Conservation (phyloP, 2,888 invertebrate genomes). For the Limnephilus marmoratus region DNA sequence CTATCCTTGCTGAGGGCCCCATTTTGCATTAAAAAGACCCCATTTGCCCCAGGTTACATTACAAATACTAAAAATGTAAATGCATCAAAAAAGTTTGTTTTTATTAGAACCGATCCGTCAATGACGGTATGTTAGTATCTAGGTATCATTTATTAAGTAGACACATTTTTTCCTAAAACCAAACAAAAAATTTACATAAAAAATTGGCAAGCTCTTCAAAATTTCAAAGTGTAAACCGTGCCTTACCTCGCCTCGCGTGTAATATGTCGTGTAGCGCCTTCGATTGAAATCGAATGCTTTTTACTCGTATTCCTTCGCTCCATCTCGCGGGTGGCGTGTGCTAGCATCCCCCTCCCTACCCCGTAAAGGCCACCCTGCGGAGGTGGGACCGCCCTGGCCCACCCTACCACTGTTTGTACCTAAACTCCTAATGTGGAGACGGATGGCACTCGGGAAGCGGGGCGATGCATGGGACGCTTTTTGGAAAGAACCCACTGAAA, state of each 20-base stretch:
- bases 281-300: constrained; percentile 67
- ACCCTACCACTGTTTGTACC: constrained; percentile 58
- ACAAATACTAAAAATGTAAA: background rate
- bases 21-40: too few species aligned
- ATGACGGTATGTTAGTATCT: too few species aligned
- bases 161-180: background rate
- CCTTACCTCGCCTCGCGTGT: constrained; percentile 59
- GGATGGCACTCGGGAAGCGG: constrained; percentile 39
- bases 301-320: constrained; percentile 66
- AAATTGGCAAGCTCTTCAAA: background rate
- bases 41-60: background rate
- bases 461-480: constrained; percentile 37
- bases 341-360: constrained; percentile 55
- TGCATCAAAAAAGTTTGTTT: too few species aligned
- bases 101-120: too few species aligned
- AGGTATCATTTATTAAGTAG: too few species aligned
- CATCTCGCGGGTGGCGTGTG: constrained; percentile 57
- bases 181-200: background rate
- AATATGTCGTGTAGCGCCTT: constrained; percentile 66
- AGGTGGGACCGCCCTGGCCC: constrained; percentile 58
- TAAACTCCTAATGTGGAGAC: constrained; percentile 60
- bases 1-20: too few species aligned
- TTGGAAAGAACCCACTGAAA: background rate
- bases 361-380: constrained; percentile 61
- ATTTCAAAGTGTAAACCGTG: constrained; percentile 28